Evolutionary conservation across 2,888 invertebrate species (phyloP).

Genomic region (Biston betularia): DNA sequence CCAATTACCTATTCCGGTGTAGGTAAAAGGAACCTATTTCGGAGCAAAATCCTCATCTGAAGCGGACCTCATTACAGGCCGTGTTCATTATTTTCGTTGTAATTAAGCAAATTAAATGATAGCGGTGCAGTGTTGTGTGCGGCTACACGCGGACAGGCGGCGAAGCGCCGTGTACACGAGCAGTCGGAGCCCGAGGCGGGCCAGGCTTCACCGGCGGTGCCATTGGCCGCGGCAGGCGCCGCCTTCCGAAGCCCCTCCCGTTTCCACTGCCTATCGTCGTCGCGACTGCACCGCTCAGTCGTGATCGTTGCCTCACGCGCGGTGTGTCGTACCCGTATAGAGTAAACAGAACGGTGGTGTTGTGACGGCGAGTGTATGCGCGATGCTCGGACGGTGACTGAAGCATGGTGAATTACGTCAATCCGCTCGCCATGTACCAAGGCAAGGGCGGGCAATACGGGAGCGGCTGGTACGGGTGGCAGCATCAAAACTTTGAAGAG

Average conservation of each 20-base stretch:
- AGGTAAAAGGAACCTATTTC: not conserved
- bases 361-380: constrained; percentile 81
- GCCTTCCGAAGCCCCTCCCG: constrained; percentile 62
- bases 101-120: constrained; percentile 81
- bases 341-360: constrained; percentile 64
- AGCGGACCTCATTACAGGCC: constrained; percentile 11
- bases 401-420: constrained; percentile 92
- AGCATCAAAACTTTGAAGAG: constrained; percentile 84
- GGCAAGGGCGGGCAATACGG: constrained; percentile 87
- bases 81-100: constrained; percentile 78
- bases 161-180: constrained; percentile 1
- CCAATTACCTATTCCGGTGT: too few species aligned
- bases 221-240: constrained; percentile 66
- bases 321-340: constrained; percentile 55
- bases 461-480: constrained; percentile 83
- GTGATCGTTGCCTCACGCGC: constrained; percentile 66
- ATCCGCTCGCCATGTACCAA: constrained; percentile 89
- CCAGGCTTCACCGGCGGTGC: constrained; percentile 37
- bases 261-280: constrained; percentile 49
- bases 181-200: constrained; percentile 34
- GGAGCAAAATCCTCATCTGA: constrained; percentile 2
- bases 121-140: constrained; percentile 64
- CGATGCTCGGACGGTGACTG: constrained; percentile 81
- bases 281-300: constrained; percentile 64
- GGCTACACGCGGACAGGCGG: constrained; percentile 54